Base-by-base conservation (phyloP, 2,888 invertebrate genomes). In the Pollenia labialis region DNA sequence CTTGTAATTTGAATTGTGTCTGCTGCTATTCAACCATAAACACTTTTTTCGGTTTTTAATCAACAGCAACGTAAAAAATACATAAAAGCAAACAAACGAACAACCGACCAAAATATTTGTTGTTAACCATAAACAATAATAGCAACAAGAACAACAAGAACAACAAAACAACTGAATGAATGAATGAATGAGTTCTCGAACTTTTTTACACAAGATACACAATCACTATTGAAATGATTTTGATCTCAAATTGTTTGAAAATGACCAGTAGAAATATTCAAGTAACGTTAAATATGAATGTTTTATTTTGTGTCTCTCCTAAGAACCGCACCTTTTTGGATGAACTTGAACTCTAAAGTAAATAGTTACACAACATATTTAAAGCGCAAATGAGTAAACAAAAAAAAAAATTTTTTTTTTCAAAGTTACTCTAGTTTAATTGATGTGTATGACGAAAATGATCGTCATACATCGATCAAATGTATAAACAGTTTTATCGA, bases 311-410 rank as follows among this genome's bases (percentile, higher is more conserved):
- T 77, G n/a, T 54, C 44, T 42, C 54, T 75, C 48, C 58, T 64
- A 80, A 80, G 64, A 86, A 81, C 83, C 86, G 80, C 86, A 83
- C 86, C 86, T 74, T 46, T 74, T 54, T 40, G 32, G 75, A 76
- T 83, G 86, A 86, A 86, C 86, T 86, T 86, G 86, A 86, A 86
- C 86, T 86, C 83, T 69, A 85, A 85, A 81, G 68, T 64, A 77
- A 75, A 32, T 68, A 69, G 82, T 82, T 76, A 42, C 72, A 75
- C 23, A 60, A 69, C 44, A 12, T 23, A 54, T 52, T 64, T 68
- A 8, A 72, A 81, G 18, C 52, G n/a, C 10, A 62, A 60, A 48
- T 16, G 74, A 74, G 46, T n/a, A 48, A 50, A 4, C 42, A 54
- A 54, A 54, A 16, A 11, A 50, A 18, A 16, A 50, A 60, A 18